Evolutionary conservation across 2,888 invertebrate species (phyloP), one percentile per base, ranked within the genome.

Genomic region (Tetragonisca angustula): DNA sequence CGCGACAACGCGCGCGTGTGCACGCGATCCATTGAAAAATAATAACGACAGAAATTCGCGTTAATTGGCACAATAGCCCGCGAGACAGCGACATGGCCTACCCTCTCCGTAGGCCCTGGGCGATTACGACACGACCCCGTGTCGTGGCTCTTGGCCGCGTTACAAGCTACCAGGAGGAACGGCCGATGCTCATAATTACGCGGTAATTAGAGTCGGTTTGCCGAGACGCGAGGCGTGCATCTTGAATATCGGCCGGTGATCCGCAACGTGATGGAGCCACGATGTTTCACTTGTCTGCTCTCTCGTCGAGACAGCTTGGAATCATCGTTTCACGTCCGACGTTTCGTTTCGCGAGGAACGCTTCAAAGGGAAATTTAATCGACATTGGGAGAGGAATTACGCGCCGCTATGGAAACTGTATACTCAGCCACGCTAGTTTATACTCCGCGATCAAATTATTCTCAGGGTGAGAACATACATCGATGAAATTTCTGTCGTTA

Each of bases 141-240:
- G 15, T 90, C 90, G 87, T 90, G 91, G 92, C 92, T 92, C 90
- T 90, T 89, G 91, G 67, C n/a, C n/a, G 86, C 84, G 84, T 85
- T 83, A 72, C 76, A 82, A 79, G 78, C 68, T 67, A 67, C 61
- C 67, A 24, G 52, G 49, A 61, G 68, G 49, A 50, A 68, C 52
- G 73, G 43, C 84, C 70, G 88, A 86, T 88, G 89, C 86, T 91
- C 89, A 91, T 93, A 93, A 93, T 94, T 92, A 92, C 90, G 88
- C 91, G 89, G 90, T 93, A 94, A 93, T 94, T 94, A 93, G 91
- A 91, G 89, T 32, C 91, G 89, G 92, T 92, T 93, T 93, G 91
- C 91, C 91, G 91, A 27, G 91, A 91, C 43, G 93, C 92, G 92
- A 91, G 92, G 90, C 90, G 89, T 27, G 49, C 61, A 27, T 90